Base-by-base conservation (phyloP, 2,113 vertebrate genomes). In the Ceyx melanurus region DNA sequence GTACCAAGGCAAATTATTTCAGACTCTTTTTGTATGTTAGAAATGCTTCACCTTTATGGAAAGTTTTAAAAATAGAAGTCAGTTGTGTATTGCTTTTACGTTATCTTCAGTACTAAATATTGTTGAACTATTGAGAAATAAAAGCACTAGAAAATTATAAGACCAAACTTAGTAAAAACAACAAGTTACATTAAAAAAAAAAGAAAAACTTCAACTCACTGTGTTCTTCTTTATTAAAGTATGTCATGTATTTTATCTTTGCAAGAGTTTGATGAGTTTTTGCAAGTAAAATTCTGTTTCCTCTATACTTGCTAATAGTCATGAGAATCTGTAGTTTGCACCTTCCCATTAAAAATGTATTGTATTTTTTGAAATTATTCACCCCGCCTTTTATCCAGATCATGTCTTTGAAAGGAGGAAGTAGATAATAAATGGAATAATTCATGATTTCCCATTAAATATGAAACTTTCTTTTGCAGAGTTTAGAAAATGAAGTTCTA, bases 361-460 rank as follows among this genome's bases (percentile, higher is more conserved):
- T 98, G 97, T 98, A 98, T 98, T 98, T 98, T 98, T 98, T 97
- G 97, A 98, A 98, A 98, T 98, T 98, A 98, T 98, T 98, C 98
- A 98, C 98, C 97, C 98, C 98, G 98, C 98, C 99, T 99, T 99
- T 98, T 98, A 98, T 98, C 98, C 98, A 98, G 98, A 98, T 98
- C 98, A 98, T 98, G 98, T 99, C 99, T 99, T 99, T 99, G 99
- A 99, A 99, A 98, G 98, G 98, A 98, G 97, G 97, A 98, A 98
- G 98, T 98, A 98, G 98, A 99, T 99, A 99, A 99, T 99, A 99
- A 99, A 99, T 99, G 96, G 99, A 99, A 99, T 99, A 98, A 99
- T 99, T 99, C 98, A 99, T 99, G 99, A 98, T 98, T 98, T 98
- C 98, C 98, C 99, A 99, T 99, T 99, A 99, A 99, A 99, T 99